phyloP scores from a whole-genome alignment of 2,888 invertebrate species.

The Sinodicranocentrus sp. region DNA sequence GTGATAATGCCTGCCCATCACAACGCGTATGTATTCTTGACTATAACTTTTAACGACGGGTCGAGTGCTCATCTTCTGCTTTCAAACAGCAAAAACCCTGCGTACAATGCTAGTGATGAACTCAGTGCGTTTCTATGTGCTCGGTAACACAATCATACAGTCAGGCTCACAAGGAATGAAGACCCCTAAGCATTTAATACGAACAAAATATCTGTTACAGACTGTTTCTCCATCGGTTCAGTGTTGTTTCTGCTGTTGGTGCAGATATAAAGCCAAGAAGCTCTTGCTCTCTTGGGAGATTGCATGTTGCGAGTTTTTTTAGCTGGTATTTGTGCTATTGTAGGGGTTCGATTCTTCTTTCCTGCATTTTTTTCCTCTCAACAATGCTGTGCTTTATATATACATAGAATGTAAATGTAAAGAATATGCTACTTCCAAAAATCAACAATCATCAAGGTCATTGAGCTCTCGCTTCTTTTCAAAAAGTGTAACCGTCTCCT shows the following conservation, averaged over 20 bases:
- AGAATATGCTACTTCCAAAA: not conserved
- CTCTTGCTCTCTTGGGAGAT: not conserved
- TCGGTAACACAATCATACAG: too few relatives aligned
- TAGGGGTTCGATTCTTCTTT: not conserved
- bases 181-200: too few relatives aligned
- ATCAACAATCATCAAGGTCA: slow-evolving; percentile 30
- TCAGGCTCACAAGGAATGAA: too few relatives aligned
- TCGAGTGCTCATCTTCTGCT: too few relatives aligned
- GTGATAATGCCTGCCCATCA: too few relatives aligned
- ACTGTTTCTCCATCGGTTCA: slow-evolving; percentile 24
- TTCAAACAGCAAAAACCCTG: too few relatives aligned
- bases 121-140: too few relatives aligned
- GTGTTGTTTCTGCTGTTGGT: slow-evolving; percentile 24
- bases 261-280: slow-evolving; percentile 9
- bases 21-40: too few relatives aligned
- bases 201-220: not conserved
- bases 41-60: too few relatives aligned
- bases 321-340: not conserved
- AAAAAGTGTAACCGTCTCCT: not conserved
- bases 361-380: not conserved
- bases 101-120: too few relatives aligned
- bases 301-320: not conserved
- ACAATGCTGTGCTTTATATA: not conserved
- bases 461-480: slow-evolving; percentile 23
- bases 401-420: not conserved